A percentile compares a stretch with the other conserved stretches of the same genome.
phyloP scores from a whole-genome alignment of 2,113 vertebrate genomes.

The Thomomys bottae region DNA sequence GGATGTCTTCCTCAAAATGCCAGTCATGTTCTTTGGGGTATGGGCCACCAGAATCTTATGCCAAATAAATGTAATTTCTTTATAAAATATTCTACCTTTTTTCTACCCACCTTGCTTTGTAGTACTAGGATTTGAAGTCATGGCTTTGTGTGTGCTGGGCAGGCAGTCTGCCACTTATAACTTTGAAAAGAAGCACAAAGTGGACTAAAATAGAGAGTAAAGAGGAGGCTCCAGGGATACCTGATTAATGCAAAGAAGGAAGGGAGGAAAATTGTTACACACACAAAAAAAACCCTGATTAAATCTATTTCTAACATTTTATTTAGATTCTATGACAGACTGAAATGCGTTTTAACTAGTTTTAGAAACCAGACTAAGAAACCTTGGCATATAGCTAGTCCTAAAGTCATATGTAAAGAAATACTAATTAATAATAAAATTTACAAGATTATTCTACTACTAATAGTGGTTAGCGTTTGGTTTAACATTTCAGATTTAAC shows the following conservation, averaged over 20 bases:
- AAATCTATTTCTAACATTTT: background rate
- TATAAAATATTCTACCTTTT: background rate
- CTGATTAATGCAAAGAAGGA: background rate
- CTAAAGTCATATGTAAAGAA: background rate
- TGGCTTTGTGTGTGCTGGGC: too few species aligned
- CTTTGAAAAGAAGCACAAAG: background rate
- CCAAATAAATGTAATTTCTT: background rate
- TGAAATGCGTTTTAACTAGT: background rate
- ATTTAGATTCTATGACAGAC: background rate
- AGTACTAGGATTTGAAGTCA: too few species aligned
- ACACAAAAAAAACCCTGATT: background rate
- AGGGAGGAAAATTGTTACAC: background rate
- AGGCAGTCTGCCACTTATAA: too few species aligned
- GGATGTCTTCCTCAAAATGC: accelerated
- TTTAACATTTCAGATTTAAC: constrained; percentile 12
- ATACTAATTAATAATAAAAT: background rate
- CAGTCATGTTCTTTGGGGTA: background rate
- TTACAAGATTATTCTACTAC: background rate
- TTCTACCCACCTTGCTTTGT: too few species aligned
- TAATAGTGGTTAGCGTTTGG: background rate
- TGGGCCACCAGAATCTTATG: background rate
- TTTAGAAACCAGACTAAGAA: background rate
- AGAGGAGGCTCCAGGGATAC: background rate
- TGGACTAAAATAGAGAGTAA: background rate
- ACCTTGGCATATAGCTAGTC: background rate